phyloP scores from a whole-genome alignment of 2,888 invertebrate genomes.

The Drosophila mercatorum region DNA sequence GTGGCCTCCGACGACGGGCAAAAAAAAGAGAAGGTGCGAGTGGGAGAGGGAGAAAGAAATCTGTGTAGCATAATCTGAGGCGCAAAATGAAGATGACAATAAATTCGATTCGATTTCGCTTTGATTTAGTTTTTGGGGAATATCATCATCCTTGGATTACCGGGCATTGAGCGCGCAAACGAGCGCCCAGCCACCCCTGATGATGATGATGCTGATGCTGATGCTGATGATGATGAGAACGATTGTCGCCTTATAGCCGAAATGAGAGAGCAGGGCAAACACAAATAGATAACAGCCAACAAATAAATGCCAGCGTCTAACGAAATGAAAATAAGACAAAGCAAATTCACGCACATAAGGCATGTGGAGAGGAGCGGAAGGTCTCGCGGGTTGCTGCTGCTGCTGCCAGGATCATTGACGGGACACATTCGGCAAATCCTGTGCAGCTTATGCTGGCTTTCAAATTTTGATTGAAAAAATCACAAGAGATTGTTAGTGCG shows the following conservation, averaged over 20 bases:
- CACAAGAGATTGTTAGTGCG: constrained; percentile 45
- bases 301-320: constrained; percentile 72
- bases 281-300: constrained; percentile 78
- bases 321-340: constrained; percentile 80
- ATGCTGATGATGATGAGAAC: constrained; percentile 47
- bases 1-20: constrained; percentile 6
- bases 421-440: constrained; percentile 73
- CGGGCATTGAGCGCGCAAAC: constrained; percentile 41
- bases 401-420: constrained; percentile 46
- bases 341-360: constrained; percentile 63
- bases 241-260: constrained; percentile 77
- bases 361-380: constrained; percentile 19
- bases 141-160: constrained; percentile 78
- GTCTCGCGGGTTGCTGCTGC: constrained; percentile 39
- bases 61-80: constrained; percentile 72
- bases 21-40: not conserved
- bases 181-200: constrained; percentile 28
- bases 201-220: constrained; percentile 32
- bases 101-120: constrained; percentile 81
- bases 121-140: constrained; percentile 78
- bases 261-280: constrained; percentile 69
- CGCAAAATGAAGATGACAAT: constrained; percentile 80
- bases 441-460: constrained; percentile 74
- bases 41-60: constrained; percentile 26
- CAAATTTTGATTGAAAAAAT: constrained; percentile 80